Conservation (phyloP, 2,113 vertebrate species). For the Pogona vitticeps region DNA sequence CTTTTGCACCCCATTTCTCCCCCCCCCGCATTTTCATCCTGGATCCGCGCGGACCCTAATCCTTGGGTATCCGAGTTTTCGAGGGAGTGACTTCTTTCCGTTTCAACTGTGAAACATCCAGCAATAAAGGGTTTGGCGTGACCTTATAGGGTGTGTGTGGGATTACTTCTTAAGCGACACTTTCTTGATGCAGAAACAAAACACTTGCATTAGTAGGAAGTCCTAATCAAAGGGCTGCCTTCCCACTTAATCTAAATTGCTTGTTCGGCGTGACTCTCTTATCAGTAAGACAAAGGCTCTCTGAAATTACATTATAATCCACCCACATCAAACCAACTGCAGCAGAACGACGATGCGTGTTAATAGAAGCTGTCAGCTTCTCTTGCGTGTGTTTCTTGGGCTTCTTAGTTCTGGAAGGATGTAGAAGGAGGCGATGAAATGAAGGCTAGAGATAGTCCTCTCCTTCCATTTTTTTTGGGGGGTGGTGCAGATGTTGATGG, state of each 20-base stretch:
- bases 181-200: conserved; percentile 7
- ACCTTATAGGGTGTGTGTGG: background rate
- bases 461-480: background rate
- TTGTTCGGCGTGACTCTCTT: conserved; percentile 21
- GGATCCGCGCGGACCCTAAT: conserved; percentile 4
- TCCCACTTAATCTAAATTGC: conserved; percentile 16
- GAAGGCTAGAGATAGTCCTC: background rate
- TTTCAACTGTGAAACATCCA: conserved; percentile 25
- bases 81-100: conserved; percentile 16
- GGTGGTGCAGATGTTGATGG: no score
- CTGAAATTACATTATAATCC: conserved; percentile 18
- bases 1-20: background rate
- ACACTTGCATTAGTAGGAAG: background rate
- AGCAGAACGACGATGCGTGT: conserved; percentile 1
- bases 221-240: conserved; percentile 19
- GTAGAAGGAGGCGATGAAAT: background rate
- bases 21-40: background rate
- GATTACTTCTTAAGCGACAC: conserved; percentile 42
- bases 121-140: background rate
- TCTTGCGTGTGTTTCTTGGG: background rate
- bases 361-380: background rate
- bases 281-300: conserved; percentile 23
- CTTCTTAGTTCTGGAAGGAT: background rate
- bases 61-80: background rate
- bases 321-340: conserved; percentile 13